A percentile compares a stretch with the other conserved stretches of the same genome.
These are phyloP conservation scores for Hemibagrus wyckioides DNA, from an alignment of 2,113 vertebrate genomes.

Conservation along the genomic window DNA sequence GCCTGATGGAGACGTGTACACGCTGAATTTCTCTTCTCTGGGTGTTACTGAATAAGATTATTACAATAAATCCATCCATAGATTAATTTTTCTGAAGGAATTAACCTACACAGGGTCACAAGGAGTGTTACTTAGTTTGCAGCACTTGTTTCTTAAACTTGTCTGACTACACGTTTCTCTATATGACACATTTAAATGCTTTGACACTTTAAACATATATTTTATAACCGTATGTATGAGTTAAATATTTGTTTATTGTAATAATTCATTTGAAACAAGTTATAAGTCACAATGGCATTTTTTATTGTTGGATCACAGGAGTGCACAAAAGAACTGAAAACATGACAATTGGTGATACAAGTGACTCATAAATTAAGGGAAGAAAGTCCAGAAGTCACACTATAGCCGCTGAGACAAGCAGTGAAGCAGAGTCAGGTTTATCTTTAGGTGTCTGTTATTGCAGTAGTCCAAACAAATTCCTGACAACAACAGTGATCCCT, in stretches of 20 bases:
- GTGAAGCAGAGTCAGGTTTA: neutral
- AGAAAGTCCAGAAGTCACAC: neutral
- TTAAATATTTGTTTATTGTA: no score
- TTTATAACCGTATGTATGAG: neutral
- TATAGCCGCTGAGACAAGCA: neutral
- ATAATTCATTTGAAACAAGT: neutral
- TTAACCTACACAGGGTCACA: no score
- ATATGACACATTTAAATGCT: neutral
- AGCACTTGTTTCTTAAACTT: neutral
- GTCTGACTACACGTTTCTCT: neutral
- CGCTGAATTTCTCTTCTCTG: no score
- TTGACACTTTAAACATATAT: neutral
- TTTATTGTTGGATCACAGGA: conserved; percentile 14
- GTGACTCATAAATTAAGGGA: neutral
- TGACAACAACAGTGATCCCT: neutral
- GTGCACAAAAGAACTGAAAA: conserved; percentile 3
- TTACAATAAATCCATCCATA: no score
- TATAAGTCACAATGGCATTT: neutral
- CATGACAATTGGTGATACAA: neutral
- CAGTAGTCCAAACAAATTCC: neutral
- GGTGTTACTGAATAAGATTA: no score
- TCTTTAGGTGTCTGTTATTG: neutral
- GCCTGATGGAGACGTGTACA: no score
- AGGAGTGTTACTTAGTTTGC: neutral
- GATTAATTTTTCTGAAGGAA: no score